phyloP scores from a whole-genome alignment of 2,797 vertebrate species.

The Podarcis lilfordi region DNA sequence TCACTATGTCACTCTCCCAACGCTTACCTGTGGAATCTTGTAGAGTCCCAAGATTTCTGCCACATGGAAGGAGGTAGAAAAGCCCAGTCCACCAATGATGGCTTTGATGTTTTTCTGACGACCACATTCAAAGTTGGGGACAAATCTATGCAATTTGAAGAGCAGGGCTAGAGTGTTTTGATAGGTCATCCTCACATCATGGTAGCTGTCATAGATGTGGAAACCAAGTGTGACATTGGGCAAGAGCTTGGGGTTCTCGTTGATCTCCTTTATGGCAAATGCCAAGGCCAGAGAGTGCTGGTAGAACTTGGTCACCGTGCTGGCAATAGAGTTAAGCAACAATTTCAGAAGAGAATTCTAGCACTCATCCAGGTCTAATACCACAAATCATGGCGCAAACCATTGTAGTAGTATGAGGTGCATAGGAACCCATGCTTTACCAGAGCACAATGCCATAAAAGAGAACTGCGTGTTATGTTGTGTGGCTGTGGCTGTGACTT shows the following conservation, averaged over 20 bases:
- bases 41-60: not conserved
- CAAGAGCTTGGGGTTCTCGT: not conserved
- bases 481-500: too few relatives aligned
- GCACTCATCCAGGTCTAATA: too few relatives aligned
- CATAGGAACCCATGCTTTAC: too few relatives aligned
- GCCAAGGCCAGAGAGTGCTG: not conserved
- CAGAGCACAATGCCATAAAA: too few relatives aligned
- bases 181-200: not conserved
- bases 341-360: too few relatives aligned
- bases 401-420: too few relatives aligned
- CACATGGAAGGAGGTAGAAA: not conserved
- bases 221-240: not conserved
- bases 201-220: constrained; percentile 8
- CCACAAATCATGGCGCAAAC: too few relatives aligned
- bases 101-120: not conserved
- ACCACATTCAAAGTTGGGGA: not conserved
- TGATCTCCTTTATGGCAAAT: not conserved
- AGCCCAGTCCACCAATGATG: not conserved
- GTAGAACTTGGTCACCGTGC: not conserved
- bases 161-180: not conserved
- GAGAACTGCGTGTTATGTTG: too few relatives aligned
- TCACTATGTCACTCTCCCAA: too few relatives aligned
- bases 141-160: not conserved
- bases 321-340: not conserved
- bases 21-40: constrained; percentile 17